phyloP scores from a whole-genome alignment of 2,888 invertebrate species.

The Dolichopus griseipennis region DNA sequence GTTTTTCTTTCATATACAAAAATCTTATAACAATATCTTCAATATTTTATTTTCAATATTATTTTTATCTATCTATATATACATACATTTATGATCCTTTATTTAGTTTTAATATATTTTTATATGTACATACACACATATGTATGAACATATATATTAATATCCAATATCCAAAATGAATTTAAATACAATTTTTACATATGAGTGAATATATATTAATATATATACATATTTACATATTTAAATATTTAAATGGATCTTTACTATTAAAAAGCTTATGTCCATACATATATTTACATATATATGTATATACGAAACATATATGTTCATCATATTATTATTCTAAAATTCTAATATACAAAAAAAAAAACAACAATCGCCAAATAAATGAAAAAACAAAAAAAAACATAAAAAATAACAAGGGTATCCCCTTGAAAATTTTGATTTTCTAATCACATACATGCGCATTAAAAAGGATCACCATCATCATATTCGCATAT shows the following conservation, averaged over 20 bases:
- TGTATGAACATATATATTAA: background rate
- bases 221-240: too few relatives aligned
- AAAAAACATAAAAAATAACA: background rate
- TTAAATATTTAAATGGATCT: background rate
- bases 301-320: background rate
- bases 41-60: too few relatives aligned
- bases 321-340: background rate
- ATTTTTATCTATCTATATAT: background rate
- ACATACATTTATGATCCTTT: background rate
- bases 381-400: background rate
- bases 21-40: too few relatives aligned
- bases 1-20: too few relatives aligned
- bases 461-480: slow-evolving; percentile 6
- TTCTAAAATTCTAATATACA: background rate
- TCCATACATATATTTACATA: background rate
- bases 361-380: background rate
- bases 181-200: background rate
- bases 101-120: too few relatives aligned
- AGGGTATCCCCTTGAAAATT: slow-evolving; percentile 5
- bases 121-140: too few relatives aligned
- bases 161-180: background rate
- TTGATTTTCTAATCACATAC: slow-evolving; percentile 3
- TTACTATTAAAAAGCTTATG: background rate
- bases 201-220: too few relatives aligned
- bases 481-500: background rate